Conservation (phyloP, 1,140 invertebrate species). For the Archegozetes longisetosus region DNA sequence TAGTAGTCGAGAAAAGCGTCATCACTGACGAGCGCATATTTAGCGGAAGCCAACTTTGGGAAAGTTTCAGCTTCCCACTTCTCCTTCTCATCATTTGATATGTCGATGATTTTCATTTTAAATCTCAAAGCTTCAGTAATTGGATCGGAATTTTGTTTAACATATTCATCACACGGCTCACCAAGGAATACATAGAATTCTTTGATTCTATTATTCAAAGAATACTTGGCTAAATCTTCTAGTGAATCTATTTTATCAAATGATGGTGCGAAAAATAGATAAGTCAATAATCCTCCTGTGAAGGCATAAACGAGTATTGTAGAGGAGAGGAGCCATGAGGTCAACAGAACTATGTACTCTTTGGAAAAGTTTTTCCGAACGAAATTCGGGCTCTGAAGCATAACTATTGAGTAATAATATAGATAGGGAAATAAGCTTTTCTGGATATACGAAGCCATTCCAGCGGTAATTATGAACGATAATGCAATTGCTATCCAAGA, state of each 20-base stretch:
- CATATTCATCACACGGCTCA: neutral
- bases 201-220: neutral
- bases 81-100: neutral
- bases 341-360: neutral
- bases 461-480: neutral
- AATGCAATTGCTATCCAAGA: neutral
- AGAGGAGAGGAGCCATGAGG: neutral
- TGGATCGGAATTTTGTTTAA: neutral
- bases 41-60: neutral
- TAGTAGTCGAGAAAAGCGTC: neutral
- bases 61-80: neutral
- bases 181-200: neutral
- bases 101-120: neutral
- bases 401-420: neutral
- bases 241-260: neutral
- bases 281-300: neutral
- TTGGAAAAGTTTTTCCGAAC: neutral
- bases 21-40: neutral
- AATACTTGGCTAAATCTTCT: neutral
- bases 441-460: neutral
- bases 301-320: neutral
- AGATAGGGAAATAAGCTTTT: neutral
- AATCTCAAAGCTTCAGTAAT: neutral
- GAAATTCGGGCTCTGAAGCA: neutral
- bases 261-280: neutral